Base-by-base conservation (phyloP, 1,140 invertebrate genomes). In the Musca domestica region DNA sequence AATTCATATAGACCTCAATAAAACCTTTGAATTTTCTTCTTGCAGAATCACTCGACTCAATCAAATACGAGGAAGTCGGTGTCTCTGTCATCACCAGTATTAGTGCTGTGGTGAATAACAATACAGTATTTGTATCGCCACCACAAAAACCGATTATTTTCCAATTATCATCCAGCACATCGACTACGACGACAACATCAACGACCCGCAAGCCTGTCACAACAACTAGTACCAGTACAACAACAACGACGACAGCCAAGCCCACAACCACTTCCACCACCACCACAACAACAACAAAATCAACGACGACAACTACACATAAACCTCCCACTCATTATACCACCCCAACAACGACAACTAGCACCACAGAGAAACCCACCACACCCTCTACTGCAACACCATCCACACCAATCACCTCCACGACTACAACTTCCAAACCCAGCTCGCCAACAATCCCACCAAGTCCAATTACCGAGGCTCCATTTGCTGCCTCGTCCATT, bases 51-150 rank as follows among this genome's bases (percentile, higher is more conserved):
- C 6, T 49, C 51, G 22, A 49, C 63, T 1, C 46, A 51, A 49
- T 27, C 46, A 47, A 65, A 52, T 15, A 65, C 48, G 75, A 78
- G 67, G 74, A 77, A 66, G 73, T 77, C 67, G 69, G 78, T 69
- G 75, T 80, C 61, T 80, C 78, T 10, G 74, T 80, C 64, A 71
- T 75, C 48, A 77, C 78, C 49, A 80, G 77, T 64, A 72, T 80
- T 20, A 80, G 78, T 54, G 66, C 67, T 58, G 27, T 68, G 15
- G 46, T 68, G 61, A 61, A 47, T 20, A 70, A 68, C 56, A 48
- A 23, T 41, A 64, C 69, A 14, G 25, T 52, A 20, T 48, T 58
- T 15, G 58, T 68, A 22, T 51, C 34, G 22, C 46, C 64, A 30
- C 69, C 69, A 20, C 47, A 66, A 15, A 56, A 61, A 41, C 64